Evolutionary conservation across 2,888 invertebrate genomes (phyloP).

Genomic region (Rhagonycha lutea): DNA sequence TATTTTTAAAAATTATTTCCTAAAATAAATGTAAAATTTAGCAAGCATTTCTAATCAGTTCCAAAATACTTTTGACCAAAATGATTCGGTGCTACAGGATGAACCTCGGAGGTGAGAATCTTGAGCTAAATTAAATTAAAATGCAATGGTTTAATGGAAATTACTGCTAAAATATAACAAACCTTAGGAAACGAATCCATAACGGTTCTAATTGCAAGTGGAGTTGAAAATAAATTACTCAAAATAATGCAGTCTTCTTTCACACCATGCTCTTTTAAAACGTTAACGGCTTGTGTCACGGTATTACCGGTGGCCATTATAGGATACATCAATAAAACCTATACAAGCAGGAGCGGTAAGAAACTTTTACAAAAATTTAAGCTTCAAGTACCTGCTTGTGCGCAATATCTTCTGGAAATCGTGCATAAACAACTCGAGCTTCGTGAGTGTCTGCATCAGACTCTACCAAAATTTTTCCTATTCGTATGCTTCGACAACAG

Average conservation of each 20-base stretch:
- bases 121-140: conserved; percentile 70
- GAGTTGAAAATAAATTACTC: conserved; percentile 97
- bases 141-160: not conserved
- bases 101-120: conserved; percentile 93
- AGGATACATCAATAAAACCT: conserved; percentile 95
- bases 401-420: conserved; percentile 95
- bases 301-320: conserved; percentile 99
- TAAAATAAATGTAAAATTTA: conserved; percentile 5
- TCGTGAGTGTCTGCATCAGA: conserved; percentile 96
- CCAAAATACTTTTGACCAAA: conserved; percentile 99
- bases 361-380: not conserved
- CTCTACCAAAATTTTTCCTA: conserved; percentile 97
- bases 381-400: conserved; percentile 62
- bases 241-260: conserved; percentile 92
- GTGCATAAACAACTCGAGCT: conserved; percentile 95
- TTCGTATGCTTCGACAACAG: conserved; percentile 97
- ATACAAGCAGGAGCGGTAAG: conserved; percentile 20
- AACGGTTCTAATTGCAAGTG: conserved; percentile 83
- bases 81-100: conserved; percentile 94
- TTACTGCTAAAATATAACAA: conserved; percentile 26
- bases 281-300: conserved; percentile 90
- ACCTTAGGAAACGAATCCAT: conserved; percentile 80
- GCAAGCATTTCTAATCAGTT: conserved; percentile 71
- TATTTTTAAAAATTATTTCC: not conserved
- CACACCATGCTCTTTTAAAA: conserved; percentile 92